These are phyloP conservation scores for Pavo muticus DNA, from an alignment of 2,113 vertebrate genomes.

Conservation along the genomic window DNA sequence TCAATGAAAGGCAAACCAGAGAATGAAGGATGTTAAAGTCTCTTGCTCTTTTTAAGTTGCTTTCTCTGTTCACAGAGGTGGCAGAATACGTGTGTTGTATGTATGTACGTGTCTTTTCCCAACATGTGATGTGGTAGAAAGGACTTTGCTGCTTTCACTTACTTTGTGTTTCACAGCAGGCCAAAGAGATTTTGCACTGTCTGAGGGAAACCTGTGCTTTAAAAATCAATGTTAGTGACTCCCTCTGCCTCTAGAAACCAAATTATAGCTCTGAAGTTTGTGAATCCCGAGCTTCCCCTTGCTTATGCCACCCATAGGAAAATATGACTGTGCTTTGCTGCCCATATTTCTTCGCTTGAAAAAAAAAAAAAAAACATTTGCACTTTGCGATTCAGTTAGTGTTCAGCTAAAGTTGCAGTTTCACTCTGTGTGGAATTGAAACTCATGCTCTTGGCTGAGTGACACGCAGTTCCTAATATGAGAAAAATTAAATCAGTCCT, in stretches of 20 bases:
- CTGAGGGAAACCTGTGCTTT: neutral
- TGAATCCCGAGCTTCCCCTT: neutral
- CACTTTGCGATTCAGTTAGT: rapidly evolving
- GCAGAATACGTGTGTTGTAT: neutral
- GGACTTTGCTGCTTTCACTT: neutral
- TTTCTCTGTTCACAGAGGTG: neutral
- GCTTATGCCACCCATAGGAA: neutral
- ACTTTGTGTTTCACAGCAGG: neutral
- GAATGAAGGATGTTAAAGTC: neutral
- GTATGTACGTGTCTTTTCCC: neutral
- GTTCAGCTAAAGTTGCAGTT: slow-evolving; percentile 43
- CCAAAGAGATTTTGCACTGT: neutral
- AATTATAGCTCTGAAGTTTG: neutral
- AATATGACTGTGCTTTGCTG: neutral
- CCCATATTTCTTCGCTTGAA: neutral
- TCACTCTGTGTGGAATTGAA: slow-evolving; percentile 77
- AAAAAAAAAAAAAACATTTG: neutral
- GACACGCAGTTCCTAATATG: neutral
- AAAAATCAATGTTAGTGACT: neutral
- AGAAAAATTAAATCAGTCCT: neutral
- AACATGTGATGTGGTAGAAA: rapidly evolving
- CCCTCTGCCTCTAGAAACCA: neutral
- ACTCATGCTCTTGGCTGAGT: slow-evolving; percentile 47
- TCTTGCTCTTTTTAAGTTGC: neutral
- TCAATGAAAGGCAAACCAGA: neutral